These are phyloP conservation scores for Toxonevra muliebris DNA, from an alignment of 2,888 invertebrate species.

Conservation along the genomic window DNA sequence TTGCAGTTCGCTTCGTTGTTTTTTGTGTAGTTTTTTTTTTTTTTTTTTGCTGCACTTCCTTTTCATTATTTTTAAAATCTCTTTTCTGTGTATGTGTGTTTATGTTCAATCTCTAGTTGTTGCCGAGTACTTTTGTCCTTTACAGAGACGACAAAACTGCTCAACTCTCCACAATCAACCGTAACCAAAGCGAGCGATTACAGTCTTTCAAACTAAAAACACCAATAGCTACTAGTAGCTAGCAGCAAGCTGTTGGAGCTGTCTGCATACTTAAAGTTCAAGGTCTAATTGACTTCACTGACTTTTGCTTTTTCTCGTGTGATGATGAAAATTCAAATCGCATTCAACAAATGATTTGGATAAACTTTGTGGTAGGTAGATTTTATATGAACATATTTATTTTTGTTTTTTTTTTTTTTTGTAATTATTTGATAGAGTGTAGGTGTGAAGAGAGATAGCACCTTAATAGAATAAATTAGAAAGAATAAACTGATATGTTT, in stretches of 20 bases:
- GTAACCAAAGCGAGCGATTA: background rate
- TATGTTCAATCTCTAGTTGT: no score
- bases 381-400: no score
- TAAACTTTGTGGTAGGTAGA: constrained; percentile 15
- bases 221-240: background rate
- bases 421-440: no score
- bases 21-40: background rate
- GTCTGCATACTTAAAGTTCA: background rate
- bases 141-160: no score
- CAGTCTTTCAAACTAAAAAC: background rate
- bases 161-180: background rate
- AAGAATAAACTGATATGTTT: no score
- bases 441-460: no score
- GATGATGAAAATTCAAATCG: background rate
- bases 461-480: no score
- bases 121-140: no score
- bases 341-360: constrained; percentile 5
- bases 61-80: constrained; percentile 12
- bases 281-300: constrained; percentile 1
- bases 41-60: constrained; percentile 2
- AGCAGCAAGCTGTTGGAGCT: background rate
- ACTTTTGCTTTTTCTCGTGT: no score
- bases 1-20: constrained; percentile 14
- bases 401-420: no score
- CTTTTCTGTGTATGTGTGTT: background rate